Evolutionary conservation across 30 jellyfish, hydroid and myxozoan species (phyloP), one percentile per base, ranked within the genome.

Genomic region (Mastigias papua): DNA sequence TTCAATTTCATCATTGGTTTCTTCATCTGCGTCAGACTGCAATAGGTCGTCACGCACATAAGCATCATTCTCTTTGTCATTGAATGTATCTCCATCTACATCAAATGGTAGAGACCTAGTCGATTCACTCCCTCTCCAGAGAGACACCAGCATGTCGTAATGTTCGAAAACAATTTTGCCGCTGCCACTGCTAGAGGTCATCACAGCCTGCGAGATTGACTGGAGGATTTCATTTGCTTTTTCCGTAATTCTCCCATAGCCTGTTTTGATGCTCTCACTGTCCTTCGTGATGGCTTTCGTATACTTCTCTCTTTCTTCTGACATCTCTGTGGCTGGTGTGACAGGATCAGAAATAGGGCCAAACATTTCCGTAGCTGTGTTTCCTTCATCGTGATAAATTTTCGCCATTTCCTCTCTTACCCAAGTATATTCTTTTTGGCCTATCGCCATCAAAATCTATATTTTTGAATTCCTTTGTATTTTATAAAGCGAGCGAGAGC

Each of bases 401-500:
- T 20, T 74, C 50, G 89, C 82, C 90, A 86, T 86, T 64, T 72
- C 90, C 74, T 71, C 94, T 62, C 94, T 72, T 28, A 62, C 5
- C 88, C 89, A 72, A 72, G 94, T 31, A 86, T 86, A 86, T 25
- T 86, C 82, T 61, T 27, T 35, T 68, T 89, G 82, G 82, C 86
- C 86, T 73, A 34, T 86, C 94, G 20, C 81, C 96, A 77, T 87
- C 91, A 67, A 87, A 87, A 79, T 87, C 92, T 6, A 76, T 7
- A 69, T 87, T 87, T 87, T 76, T 76, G 79, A n/a, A 87, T 67
- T 76, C 96, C 96, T 75, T 75, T 69, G 21, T 48, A 26, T 74
- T 63, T 26, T 87, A 74, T 65, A 49, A 60, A 75, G 21, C 48
- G 28, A 48, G 48, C 67, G 78, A 76, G 78, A 23, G 84, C 58